These are phyloP conservation scores for Phoebastria nigripes DNA, from an alignment of 2,797 vertebrate genomes.

Conservation along the genomic window DNA sequence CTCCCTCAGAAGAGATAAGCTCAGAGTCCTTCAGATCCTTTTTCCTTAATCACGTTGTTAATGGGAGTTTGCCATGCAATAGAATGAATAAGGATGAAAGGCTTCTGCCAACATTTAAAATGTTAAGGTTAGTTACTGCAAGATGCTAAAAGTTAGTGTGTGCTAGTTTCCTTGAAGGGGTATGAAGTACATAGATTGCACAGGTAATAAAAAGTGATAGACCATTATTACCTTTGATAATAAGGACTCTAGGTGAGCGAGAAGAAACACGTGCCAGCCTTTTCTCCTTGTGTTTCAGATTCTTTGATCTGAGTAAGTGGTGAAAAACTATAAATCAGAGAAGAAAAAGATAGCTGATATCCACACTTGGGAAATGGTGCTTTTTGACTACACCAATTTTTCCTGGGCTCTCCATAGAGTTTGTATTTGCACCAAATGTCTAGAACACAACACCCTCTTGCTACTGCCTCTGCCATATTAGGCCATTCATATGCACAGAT, in stretches of 20 bases:
- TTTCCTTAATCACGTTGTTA: neutral
- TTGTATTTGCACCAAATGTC: neutral
- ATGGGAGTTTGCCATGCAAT: neutral
- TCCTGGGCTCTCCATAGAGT: neutral
- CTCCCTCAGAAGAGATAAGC: neutral
- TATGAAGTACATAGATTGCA: neutral
- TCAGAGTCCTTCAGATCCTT: neutral
- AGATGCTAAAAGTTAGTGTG: neutral
- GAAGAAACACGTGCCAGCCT: neutral
- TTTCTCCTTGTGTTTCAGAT: neutral
- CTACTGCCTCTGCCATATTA: neutral
- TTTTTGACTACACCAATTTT: neutral
- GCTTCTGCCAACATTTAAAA: neutral
- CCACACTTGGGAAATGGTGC: neutral
- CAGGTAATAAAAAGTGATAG: neutral
- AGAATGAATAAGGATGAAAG: neutral
- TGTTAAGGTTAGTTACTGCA: neutral
- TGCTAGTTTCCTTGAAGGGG: neutral
- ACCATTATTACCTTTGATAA: neutral
- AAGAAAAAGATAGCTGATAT: neutral
- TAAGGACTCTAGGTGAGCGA: neutral
- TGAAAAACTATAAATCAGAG: neutral
- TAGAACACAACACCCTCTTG: neutral
- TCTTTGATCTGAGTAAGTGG: neutral
- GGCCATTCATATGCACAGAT: neutral